phyloP scores from a whole-genome alignment of 2,113 vertebrate genomes.

The Peromyscus maniculatus region DNA sequence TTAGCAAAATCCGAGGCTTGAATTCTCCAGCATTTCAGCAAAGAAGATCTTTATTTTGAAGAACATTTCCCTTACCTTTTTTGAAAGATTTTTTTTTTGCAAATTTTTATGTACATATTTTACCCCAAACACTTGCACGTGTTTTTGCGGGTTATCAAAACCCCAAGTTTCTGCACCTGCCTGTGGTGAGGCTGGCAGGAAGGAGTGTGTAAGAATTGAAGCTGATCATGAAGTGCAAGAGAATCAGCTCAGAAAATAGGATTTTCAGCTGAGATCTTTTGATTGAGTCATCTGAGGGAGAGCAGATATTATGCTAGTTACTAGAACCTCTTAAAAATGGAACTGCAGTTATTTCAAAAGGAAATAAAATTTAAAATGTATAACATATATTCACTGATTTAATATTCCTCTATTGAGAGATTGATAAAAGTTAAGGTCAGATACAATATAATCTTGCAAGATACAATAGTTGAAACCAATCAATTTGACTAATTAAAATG shows the following conservation, averaged over 20 bases:
- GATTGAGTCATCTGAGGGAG: neutral
- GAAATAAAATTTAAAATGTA: constrained; percentile 4
- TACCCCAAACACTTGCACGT: neutral
- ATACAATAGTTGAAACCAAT: neutral
- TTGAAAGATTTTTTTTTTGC: neutral
- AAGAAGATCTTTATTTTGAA: constrained; percentile 79
- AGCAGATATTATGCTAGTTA: neutral
- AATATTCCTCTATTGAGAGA: neutral
- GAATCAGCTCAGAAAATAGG: neutral
- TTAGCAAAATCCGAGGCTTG: constrained; percentile 62
- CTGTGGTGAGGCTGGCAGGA: neutral
- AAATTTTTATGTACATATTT: neutral
- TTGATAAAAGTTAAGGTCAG: neutral
- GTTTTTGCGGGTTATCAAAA: neutral
- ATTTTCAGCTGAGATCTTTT: constrained; percentile 7
- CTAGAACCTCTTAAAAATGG: neutral
- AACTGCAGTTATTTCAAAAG: neutral
- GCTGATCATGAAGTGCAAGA: neutral
- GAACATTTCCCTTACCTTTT: constrained; percentile 2
- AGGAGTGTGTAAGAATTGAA: neutral
- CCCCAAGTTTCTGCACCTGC: neutral
- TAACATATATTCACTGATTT: too few species aligned
- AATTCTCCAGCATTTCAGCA: constrained; percentile 77
- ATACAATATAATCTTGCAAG: neutral
- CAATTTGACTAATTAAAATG: neutral